A percentile compares a stretch with the other conserved stretches of the same genome.
phyloP scores from a whole-genome alignment of 2,888 invertebrate genomes.

The Heliothis peltigera region DNA sequence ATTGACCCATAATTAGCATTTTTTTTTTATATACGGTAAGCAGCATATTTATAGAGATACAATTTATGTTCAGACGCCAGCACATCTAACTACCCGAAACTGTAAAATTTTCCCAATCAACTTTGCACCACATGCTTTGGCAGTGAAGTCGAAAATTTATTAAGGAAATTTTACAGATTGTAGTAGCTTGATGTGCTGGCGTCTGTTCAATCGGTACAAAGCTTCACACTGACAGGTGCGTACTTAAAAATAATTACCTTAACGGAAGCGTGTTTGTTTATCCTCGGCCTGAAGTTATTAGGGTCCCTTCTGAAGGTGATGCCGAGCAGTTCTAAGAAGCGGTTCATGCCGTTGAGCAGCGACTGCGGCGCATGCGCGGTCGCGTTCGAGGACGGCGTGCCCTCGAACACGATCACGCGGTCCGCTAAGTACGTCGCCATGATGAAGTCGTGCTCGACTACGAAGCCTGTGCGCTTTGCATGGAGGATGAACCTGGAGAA shows the following conservation, averaged over 20 bases:
- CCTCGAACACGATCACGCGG: slow-evolving; percentile 99
- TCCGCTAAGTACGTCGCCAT: slow-evolving; percentile 99
- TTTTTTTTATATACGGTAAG: too few species aligned
- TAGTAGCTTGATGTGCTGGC: too few species aligned
- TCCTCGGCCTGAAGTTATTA: slow-evolving; percentile 99
- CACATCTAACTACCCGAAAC: too few species aligned
- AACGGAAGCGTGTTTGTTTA: slow-evolving; percentile 98
- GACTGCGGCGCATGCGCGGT: slow-evolving; percentile 97
- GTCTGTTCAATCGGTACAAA: too few species aligned
- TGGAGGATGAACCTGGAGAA: slow-evolving; percentile 96
- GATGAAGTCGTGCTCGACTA: slow-evolving; percentile 99
- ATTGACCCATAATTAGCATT: too few species aligned
- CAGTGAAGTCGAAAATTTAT: too few species aligned
- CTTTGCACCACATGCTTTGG: too few species aligned
- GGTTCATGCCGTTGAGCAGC: slow-evolving; percentile 99
- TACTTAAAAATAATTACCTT: slow-evolving; percentile 92
- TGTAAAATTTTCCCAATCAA: too few species aligned
- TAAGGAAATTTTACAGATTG: too few species aligned
- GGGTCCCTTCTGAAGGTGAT: slow-evolving; percentile 99
- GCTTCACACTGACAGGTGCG: too few species aligned
- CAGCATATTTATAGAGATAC: too few species aligned
- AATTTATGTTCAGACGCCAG: too few species aligned
- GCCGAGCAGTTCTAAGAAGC: slow-evolving; percentile 97
- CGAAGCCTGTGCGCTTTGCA: slow-evolving; percentile 99
- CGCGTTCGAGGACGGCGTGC: slow-evolving; percentile 96